phyloP scores from a whole-genome alignment of 1,140 invertebrate species.

The Trinorchestia longiramus region DNA sequence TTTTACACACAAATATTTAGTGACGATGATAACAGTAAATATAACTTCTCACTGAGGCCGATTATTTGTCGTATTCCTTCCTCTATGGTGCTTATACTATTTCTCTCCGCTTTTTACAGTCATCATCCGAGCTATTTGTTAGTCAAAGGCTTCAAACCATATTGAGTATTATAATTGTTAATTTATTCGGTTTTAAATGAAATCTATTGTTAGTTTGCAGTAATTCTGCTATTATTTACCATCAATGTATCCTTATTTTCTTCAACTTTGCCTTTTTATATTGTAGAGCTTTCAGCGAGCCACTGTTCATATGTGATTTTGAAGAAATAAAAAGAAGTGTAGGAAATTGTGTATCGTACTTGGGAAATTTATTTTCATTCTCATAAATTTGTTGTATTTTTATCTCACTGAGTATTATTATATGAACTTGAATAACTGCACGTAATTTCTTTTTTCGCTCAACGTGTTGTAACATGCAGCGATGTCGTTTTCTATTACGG shows the following conservation, averaged over 20 bases:
- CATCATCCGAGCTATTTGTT: not conserved
- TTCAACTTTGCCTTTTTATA: not conserved
- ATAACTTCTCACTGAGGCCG: not conserved
- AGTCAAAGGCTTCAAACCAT: not conserved
- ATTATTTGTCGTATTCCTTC: not conserved
- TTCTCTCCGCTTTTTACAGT: not conserved
- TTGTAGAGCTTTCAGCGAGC: not conserved
- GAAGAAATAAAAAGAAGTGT: not conserved
- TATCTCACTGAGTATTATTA: not conserved
- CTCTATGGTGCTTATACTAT: too few species aligned
- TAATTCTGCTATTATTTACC: not conserved
- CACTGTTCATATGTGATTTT: not conserved
- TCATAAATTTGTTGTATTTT: not conserved
- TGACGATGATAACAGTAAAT: not conserved
- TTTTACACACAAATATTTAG: not conserved
- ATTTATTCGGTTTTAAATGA: not conserved
- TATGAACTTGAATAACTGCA: not conserved
- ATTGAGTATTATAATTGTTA: not conserved
- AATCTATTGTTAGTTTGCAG: not conserved
- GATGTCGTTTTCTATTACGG: not conserved
- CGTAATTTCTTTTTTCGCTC: not conserved
- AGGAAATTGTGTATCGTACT: not conserved
- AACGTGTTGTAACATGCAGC: not conserved
- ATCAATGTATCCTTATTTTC: not conserved
- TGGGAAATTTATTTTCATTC: not conserved